phyloP scores from a whole-genome alignment of 2,888 invertebrate species.

The Pyrgus malvae region DNA sequence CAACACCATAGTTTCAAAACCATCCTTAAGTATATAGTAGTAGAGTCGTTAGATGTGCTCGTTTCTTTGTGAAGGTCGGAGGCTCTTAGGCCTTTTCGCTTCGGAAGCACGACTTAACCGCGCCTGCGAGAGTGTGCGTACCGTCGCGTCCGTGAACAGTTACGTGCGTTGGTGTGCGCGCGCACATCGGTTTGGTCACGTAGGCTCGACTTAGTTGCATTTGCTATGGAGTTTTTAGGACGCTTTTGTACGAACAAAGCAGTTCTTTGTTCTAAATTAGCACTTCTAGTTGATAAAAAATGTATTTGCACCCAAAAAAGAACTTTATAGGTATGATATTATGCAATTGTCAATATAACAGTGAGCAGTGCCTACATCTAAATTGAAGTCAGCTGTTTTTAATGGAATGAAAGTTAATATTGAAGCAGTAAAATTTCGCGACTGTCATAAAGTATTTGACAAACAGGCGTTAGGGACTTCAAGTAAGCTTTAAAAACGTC shows the following conservation, averaged over 20 bases:
- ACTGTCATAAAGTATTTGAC: conserved; percentile 11
- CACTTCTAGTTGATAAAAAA: neutral
- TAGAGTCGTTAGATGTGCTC: conserved; percentile 59
- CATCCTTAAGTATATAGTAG: conserved; percentile 31
- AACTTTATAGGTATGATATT: no score
- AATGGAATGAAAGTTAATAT: conserved; percentile 9
- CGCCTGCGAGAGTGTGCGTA: conserved; percentile 56
- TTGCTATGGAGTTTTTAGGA: conserved; percentile 58
- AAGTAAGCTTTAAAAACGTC: neutral
- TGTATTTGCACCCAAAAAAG: neutral
- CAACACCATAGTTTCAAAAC: conserved; percentile 39
- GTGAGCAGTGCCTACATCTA: neutral
- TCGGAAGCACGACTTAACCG: conserved; percentile 55
- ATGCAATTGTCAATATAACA: neutral
- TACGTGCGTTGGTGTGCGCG: conserved; percentile 52
- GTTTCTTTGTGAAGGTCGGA: conserved; percentile 77
- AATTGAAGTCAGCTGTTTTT: conserved; percentile 8
- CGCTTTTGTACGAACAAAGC: conserved; percentile 39
- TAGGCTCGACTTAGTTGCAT: conserved; percentile 62
- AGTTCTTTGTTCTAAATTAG: conserved; percentile 46
- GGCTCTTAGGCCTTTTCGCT: conserved; percentile 51
- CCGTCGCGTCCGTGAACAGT: conserved; percentile 43
- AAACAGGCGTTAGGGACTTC: neutral
- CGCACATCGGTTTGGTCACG: conserved; percentile 73
- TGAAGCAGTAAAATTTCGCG: conserved; percentile 4